Percentiles rank a stretch among this genome's conserved stretches.
Evolutionary conservation across 1,140 invertebrate species (phyloP).

Genomic region (Cepaea nemoralis): DNA sequence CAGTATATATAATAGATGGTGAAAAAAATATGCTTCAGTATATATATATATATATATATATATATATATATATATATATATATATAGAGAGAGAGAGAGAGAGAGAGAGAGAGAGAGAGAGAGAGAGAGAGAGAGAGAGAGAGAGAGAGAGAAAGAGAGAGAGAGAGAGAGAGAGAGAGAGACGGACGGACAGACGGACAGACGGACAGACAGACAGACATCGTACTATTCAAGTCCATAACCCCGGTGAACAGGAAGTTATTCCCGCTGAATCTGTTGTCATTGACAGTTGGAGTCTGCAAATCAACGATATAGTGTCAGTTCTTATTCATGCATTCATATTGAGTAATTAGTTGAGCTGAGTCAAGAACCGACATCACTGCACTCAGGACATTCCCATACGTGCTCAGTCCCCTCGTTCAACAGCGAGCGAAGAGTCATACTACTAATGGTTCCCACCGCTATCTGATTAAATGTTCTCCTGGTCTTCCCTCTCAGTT

Average conservation of each 20-base stretch:
- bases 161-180: no score
- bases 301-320: no score
- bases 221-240: constrained; percentile 75
- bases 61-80: constrained; percentile 1
- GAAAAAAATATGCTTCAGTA: constrained; percentile 7
- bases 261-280: constrained; percentile 73
- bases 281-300: constrained; percentile 73
- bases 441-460: no score
- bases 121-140: constrained; percentile 41
- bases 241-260: constrained; percentile 74
- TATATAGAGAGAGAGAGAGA: no score
- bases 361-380: no score
- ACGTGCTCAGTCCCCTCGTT: no score
- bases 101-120: constrained; percentile 21
- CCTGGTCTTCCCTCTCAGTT: no score
- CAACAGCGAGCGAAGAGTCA: no score
- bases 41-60: neutral
- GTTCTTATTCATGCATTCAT: no score
- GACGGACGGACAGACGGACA: neutral
- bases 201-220: neutral
- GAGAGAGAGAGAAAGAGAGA: constrained; percentile 42
- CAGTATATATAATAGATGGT: constrained; percentile 14
- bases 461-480: no score
- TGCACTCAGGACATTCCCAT: no score
- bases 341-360: no score